Conservation (phyloP, 1,140 invertebrate genomes). For the Ceratina japonica region DNA sequence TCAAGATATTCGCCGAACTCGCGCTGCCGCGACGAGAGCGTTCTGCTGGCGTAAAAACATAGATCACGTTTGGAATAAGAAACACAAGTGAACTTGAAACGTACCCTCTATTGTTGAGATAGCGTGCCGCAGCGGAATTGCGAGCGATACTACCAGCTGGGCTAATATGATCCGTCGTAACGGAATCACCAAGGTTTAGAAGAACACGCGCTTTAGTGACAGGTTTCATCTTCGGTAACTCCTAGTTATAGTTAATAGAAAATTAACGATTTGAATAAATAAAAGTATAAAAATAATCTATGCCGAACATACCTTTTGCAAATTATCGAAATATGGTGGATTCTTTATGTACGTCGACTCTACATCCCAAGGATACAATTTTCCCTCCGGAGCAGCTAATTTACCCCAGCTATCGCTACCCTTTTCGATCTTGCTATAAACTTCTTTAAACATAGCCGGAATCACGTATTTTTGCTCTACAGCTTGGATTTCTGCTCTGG, state of each 20-base stretch:
- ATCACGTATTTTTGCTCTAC: conserved; percentile 95
- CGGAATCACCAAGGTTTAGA: conserved; percentile 94
- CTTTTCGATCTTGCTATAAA: conserved; percentile 91
- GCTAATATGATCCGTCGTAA: conserved; percentile 99
- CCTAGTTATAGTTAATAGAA: conserved; percentile 71
- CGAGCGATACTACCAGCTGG: conserved; percentile 98
- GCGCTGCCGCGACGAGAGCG: too few relatives aligned
- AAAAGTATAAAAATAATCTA: conserved; percentile 5
- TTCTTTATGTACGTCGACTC: conserved; percentile 97
- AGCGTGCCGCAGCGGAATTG: conserved; percentile 95
- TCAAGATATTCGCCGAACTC: too few relatives aligned
- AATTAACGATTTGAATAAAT: not conserved
- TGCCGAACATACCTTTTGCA: conserved; percentile 83
- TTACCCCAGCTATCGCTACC: conserved; percentile 94
- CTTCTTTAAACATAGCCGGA: conserved; percentile 98
- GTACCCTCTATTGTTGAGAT: conserved; percentile 88
- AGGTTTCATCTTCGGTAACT: conserved; percentile 80
- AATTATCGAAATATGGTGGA: conserved; percentile 97
- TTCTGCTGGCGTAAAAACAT: too few relatives aligned
- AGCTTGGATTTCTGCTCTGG: conserved; percentile 91
- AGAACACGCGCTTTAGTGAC: conserved; percentile 88
- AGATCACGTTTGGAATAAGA: too few relatives aligned
- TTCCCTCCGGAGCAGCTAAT: conserved; percentile 88
- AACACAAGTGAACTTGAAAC: conserved; percentile 48
- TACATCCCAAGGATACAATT: conserved; percentile 95